Conservation (phyloP, 2,797 vertebrate species). For the Halcyon smyrnensis region DNA sequence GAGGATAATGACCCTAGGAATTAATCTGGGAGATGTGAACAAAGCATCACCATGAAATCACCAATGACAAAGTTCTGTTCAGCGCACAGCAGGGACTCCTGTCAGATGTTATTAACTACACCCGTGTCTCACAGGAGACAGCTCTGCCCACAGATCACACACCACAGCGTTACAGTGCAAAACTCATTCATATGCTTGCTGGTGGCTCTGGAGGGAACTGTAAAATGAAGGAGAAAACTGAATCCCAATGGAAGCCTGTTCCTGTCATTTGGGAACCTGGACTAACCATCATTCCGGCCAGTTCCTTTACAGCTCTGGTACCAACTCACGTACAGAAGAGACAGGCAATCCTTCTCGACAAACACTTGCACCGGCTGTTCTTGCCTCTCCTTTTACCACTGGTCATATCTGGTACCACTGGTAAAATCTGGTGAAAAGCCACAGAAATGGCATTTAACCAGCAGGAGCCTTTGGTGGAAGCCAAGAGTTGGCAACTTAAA, state of each 20-base stretch:
- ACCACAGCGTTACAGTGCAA: conserved; percentile 40
- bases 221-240: not conserved
- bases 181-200: not conserved
- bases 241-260: not conserved
- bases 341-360: fast-evolving
- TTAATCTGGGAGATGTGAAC: not conserved
- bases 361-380: not conserved
- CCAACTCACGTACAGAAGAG: fast-evolving
- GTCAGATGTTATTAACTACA: not conserved
- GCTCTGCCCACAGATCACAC: conserved; percentile 21
- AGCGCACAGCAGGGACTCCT: not conserved
- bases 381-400: not conserved
- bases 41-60: not conserved
- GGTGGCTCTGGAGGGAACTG: not conserved
- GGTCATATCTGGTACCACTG: not conserved
- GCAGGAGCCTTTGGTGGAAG: not conserved
- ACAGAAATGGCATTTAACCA: not conserved
- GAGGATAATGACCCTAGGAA: not conserved
- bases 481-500: not conserved
- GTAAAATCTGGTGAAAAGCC: not conserved
- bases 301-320: not conserved
- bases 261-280: not conserved
- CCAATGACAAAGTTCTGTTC: not conserved
- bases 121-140: not conserved
- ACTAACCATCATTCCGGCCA: not conserved